Evolutionary conservation across 2,888 invertebrate species (phyloP).

Genomic region (Caenorhabditis panamensis): DNA sequence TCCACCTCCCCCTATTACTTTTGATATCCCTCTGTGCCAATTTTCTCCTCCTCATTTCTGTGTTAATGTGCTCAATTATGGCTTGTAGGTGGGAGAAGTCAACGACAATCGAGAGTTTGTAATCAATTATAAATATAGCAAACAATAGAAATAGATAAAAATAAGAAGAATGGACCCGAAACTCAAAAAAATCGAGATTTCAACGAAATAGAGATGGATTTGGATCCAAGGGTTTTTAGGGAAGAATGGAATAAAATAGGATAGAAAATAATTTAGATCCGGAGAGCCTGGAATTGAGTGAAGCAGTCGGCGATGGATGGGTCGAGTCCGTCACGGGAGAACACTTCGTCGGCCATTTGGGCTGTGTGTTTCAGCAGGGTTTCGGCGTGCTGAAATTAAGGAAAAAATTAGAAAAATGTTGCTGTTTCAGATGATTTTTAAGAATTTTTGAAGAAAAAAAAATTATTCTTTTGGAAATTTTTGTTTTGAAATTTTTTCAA

Average conservation of each 20-base stretch:
- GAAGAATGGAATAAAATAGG: background rate
- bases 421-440: no score
- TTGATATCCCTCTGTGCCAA: conserved; percentile 49
- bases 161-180: conserved; percentile 45
- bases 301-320: conserved; percentile 96
- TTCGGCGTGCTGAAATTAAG: conserved; percentile 93
- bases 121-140: no score
- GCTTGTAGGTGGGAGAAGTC: conserved; percentile 45
- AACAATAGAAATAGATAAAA: no score
- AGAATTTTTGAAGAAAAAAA: no score
- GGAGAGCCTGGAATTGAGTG: conserved; percentile 94
- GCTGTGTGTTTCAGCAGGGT: conserved; percentile 97
- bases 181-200: conserved; percentile 26
- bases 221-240: background rate
- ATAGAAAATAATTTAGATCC: conserved; percentile 28
- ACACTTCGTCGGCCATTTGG: conserved; percentile 93
- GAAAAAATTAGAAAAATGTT: no score
- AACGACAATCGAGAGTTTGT: conserved; percentile 14
- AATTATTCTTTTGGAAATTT: no score
- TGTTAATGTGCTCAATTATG: conserved; percentile 53
- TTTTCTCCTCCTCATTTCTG: conserved; percentile 46
- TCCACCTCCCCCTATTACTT: conserved; percentile 22
- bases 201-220: background rate
- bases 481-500: no score
- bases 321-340: conserved; percentile 92